Conservation (phyloP, 2,113 vertebrate species). For the Eulacestoma nigropectus region DNA sequence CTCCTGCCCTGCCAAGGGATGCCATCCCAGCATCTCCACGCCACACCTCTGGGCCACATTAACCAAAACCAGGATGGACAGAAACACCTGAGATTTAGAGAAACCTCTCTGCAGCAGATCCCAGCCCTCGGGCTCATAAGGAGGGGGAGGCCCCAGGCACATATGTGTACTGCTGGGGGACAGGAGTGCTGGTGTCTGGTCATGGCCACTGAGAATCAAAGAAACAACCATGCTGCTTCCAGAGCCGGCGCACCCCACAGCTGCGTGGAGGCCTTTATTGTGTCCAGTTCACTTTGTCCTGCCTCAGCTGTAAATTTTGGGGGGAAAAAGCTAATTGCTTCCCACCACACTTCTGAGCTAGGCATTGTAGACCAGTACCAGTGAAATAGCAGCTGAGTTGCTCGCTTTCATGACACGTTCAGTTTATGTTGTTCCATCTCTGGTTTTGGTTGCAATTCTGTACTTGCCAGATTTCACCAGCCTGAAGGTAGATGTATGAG, state of each 20-base stretch:
- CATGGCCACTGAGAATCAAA: not conserved
- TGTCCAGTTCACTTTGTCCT: not conserved
- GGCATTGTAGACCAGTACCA: not conserved
- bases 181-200: not conserved
- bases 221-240: not conserved
- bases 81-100: not conserved
- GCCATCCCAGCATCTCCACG: not conserved
- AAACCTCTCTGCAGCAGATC: not conserved
- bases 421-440: not conserved
- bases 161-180: not conserved
- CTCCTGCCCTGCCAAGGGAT: not conserved
- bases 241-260: not conserved
- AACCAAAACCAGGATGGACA: not conserved
- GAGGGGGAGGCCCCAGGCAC: not conserved
- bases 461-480: not conserved
- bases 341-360: not conserved
- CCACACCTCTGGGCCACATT: not conserved
- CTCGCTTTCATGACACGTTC: not conserved
- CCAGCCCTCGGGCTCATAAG: rapidly evolving
- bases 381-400: not conserved
- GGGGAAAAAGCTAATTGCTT: not conserved
- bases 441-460: not conserved
- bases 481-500: rapidly evolving
- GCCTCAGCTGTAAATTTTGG: not conserved
- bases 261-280: rapidly evolving